Evolutionary conservation across 1,140 invertebrate genomes (phyloP).

Genomic region (Oryctes rhinoceros): DNA sequence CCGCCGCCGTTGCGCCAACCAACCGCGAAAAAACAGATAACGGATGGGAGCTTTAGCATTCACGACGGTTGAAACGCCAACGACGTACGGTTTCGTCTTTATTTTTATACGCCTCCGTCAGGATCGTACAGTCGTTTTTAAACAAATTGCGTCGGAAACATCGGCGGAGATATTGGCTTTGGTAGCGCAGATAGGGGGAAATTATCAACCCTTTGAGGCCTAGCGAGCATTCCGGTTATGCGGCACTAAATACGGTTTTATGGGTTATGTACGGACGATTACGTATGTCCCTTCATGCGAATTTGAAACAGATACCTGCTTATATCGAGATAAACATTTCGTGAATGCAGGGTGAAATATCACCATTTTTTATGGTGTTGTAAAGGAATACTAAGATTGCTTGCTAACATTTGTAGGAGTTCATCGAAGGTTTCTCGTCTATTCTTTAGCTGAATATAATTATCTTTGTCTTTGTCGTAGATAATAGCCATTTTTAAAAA

Average conservation of each 20-base stretch:
- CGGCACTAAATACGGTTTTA: background rate
- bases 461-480: no score
- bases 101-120: constrained; percentile 10
- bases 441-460: no score
- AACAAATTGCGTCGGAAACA: background rate
- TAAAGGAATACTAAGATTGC: no score
- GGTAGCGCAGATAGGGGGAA: background rate
- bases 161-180: background rate
- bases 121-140: background rate
- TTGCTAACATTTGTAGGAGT: no score
- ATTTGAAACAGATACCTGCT: no score
- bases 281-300: no score
- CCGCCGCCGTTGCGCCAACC: background rate
- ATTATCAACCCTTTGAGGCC: constrained; percentile 14
- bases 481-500: no score
- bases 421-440: no score
- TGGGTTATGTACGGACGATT: background rate
- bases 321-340: no score
- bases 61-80: constrained; percentile 3
- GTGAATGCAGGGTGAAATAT: no score
- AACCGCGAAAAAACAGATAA: constrained; percentile 18
- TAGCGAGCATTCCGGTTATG: background rate
- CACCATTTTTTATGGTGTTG: no score
- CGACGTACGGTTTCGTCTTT: constrained; percentile 5
- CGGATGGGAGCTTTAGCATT: constrained; percentile 13